phyloP scores from a whole-genome alignment of 2,797 vertebrate genomes.

The Eremophila alpestris region DNA sequence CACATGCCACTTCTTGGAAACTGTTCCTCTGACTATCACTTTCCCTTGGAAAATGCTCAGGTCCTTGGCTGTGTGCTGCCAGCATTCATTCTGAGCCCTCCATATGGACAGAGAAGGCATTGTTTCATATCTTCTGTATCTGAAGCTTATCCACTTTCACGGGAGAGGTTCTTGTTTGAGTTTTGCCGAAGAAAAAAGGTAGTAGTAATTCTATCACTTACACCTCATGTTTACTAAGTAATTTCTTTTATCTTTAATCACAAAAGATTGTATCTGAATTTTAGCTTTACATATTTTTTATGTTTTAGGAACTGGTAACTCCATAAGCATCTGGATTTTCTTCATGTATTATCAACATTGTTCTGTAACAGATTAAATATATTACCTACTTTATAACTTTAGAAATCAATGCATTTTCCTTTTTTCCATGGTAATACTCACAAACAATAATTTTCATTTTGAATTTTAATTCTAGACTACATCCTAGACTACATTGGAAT shows the following conservation, averaged over 20 bases:
- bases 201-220: not conserved
- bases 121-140: constrained; percentile 1
- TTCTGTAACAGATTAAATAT: not conserved
- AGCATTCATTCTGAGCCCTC: not conserved
- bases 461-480: not conserved
- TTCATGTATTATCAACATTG: not conserved
- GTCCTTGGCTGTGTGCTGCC: not conserved
- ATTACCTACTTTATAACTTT: not conserved
- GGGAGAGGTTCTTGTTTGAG: not conserved
- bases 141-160: not conserved
- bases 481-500: not conserved
- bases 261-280: not conserved
- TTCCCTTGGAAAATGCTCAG: constrained; percentile 36
- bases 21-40: constrained; percentile 1
- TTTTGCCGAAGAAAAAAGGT: not conserved
- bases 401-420: not conserved
- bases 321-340: not conserved
- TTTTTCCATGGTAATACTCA: not conserved
- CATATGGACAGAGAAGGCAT: constrained; percentile 20
- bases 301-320: not conserved
- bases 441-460: not conserved
- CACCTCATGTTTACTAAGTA: not conserved
- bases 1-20: not conserved
- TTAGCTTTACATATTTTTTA: not conserved
- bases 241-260: constrained; percentile 10